A percentile compares a stretch with the other conserved stretches of the same genome.
Evolutionary conservation across 2,888 invertebrate species (phyloP).

Genomic region (Tuberolachnus salignus): DNA sequence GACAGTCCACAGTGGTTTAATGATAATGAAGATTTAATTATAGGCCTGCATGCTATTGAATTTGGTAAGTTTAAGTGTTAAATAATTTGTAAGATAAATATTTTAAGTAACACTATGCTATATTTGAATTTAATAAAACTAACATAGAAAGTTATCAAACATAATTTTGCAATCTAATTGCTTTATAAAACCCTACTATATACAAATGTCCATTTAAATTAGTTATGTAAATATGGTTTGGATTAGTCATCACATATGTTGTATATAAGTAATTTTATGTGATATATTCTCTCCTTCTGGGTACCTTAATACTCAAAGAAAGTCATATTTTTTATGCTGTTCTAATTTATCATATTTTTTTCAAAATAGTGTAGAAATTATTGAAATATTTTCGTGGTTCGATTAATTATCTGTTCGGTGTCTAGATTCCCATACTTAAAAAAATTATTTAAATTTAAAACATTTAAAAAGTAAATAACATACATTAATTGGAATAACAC

Average conservation of each 20-base stretch:
- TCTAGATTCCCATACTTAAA: slow-evolving; percentile 47
- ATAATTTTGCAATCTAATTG: slow-evolving; percentile 37
- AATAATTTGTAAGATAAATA: neutral
- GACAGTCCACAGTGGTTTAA: slow-evolving; percentile 34
- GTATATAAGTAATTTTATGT: slow-evolving; percentile 65
- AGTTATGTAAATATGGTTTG: slow-evolving; percentile 57
- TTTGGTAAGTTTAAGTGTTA: slow-evolving; percentile 32
- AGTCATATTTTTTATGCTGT: slow-evolving; percentile 32
- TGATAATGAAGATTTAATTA: slow-evolving; percentile 35
- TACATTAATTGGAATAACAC: slow-evolving; percentile 50
- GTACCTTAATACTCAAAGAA: slow-evolving; percentile 46
- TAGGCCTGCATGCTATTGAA: slow-evolving; percentile 32
- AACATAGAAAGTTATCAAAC: neutral
- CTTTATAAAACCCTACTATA: slow-evolving; percentile 58
- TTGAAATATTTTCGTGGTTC: slow-evolving; percentile 48
- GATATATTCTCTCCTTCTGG: slow-evolving; percentile 68
- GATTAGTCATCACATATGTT: slow-evolving; percentile 57
- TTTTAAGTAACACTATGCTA: neutral
- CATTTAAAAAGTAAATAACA: neutral
- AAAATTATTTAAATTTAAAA: slow-evolving; percentile 13
- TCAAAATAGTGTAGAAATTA: slow-evolving; percentile 53
- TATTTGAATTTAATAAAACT: slow-evolving; percentile 18
- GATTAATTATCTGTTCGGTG: slow-evolving; percentile 30
- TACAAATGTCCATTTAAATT: slow-evolving; percentile 57
- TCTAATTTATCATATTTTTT: slow-evolving; percentile 53